Evolutionary conservation across 2,113 vertebrate species (phyloP).

Genomic region (Crotalus viridis): DNA sequence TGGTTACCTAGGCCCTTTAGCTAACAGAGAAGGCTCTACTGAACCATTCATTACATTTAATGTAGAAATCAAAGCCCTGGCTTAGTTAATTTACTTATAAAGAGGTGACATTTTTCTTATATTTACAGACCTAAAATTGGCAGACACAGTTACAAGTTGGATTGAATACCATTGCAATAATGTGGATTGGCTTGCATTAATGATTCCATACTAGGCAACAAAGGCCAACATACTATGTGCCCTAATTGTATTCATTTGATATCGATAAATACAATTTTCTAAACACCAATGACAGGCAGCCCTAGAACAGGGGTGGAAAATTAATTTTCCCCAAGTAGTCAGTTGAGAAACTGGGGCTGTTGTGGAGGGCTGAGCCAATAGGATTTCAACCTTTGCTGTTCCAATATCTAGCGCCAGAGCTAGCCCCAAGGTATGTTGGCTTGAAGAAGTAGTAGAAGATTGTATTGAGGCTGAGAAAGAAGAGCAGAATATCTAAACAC

Average conservation of each 20-base stretch:
- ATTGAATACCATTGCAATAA: neutral
- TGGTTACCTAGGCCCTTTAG: constrained; percentile 5
- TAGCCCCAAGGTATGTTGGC: neutral
- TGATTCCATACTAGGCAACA: neutral
- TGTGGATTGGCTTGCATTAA: neutral
- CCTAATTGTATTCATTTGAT: neutral
- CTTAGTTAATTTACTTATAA: neutral
- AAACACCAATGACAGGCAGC: neutral
- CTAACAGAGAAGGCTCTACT: neutral
- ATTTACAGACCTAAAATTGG: neutral
- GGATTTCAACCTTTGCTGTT: no score
- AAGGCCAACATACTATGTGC: neutral
- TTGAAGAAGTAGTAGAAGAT: neutral
- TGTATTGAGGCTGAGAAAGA: neutral
- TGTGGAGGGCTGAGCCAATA: no score
- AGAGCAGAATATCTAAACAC: neutral
- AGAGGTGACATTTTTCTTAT: neutral
- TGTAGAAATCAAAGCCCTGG: neutral
- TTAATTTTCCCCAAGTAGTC: no score
- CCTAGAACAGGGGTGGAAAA: neutral
- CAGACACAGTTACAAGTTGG: neutral
- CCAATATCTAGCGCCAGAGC: neutral
- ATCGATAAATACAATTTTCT: neutral
- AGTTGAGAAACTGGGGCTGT: no score
- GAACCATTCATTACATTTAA: constrained; percentile 19